Evolutionary conservation across 92 coral and sea anemone species (phyloP).

Genomic region (Isaurus tuberculatus): DNA sequence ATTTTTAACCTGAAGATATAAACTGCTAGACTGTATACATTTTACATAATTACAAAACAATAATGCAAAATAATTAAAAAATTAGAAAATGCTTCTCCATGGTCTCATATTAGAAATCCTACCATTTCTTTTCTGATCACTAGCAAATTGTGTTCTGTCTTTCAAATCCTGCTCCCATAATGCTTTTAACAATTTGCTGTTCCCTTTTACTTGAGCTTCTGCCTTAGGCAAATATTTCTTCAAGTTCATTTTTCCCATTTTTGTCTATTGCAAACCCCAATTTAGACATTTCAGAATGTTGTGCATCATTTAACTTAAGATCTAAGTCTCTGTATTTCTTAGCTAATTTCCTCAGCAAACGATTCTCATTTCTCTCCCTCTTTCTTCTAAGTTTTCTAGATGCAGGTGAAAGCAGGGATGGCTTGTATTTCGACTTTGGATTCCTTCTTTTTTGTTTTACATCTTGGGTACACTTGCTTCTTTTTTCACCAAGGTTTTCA

Average conservation of each 20-base stretch:
- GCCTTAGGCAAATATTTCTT: conserved; percentile 46
- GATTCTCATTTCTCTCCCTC: conserved; percentile 17
- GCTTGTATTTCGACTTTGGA: conserved; percentile 8
- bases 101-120: too few species aligned
- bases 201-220: conserved; percentile 29
- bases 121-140: too few species aligned
- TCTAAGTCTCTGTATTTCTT: conserved; percentile 10
- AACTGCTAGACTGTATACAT: too few species aligned
- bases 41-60: too few species aligned
- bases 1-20: too few species aligned
- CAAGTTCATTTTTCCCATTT: too few species aligned
- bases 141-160: conserved; percentile 45
- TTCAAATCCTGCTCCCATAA: conserved; percentile 50
- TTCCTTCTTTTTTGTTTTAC: not conserved
- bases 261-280: conserved; percentile 38
- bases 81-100: not conserved
- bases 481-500: not conserved
- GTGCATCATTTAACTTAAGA: conserved; percentile 41
- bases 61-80: too few species aligned
- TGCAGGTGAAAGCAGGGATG: conserved; percentile 20
- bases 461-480: not conserved
- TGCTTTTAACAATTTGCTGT: conserved; percentile 42
- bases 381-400: too few species aligned
- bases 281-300: conserved; percentile 50
- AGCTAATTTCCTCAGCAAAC: conserved; percentile 21